These are phyloP conservation scores for Papio anubis DNA, from an alignment of 2,113 vertebrate species.

Conservation along the genomic window DNA sequence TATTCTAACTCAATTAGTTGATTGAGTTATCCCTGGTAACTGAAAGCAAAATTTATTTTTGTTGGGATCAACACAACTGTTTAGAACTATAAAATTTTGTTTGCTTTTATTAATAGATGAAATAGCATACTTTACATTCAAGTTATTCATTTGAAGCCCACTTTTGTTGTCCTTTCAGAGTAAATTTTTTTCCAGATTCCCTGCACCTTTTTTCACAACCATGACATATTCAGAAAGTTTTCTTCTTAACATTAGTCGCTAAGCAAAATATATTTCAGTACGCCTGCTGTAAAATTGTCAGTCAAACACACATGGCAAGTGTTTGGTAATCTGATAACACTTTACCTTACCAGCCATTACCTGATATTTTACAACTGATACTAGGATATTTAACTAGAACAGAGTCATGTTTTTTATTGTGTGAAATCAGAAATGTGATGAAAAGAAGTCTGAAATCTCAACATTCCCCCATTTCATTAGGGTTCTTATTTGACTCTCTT, in stretches of 20 bases:
- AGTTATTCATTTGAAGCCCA: neutral
- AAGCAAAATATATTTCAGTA: slow-evolving; percentile 38
- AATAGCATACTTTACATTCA: slow-evolving; percentile 23
- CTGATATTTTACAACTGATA: slow-evolving; percentile 13
- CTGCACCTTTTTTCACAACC: slow-evolving; percentile 66
- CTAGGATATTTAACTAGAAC: slow-evolving; percentile 27
- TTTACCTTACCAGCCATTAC: slow-evolving; percentile 47
- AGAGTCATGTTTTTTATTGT: slow-evolving; percentile 49
- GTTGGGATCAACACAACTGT: neutral
- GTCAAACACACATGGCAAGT: slow-evolving; percentile 42
- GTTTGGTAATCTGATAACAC: slow-evolving; percentile 56
- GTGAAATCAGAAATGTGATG: slow-evolving; percentile 51
- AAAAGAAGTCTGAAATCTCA: neutral
- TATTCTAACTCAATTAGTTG: neutral
- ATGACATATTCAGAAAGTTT: neutral
- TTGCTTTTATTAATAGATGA: slow-evolving; percentile 55
- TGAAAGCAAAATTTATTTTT: slow-evolving; percentile 60
- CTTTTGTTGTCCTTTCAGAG: slow-evolving; percentile 45
- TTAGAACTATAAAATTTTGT: slow-evolving; percentile 26
- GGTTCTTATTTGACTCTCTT: neutral
- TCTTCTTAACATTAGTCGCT: slow-evolving; percentile 50
- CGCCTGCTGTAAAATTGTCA: slow-evolving; percentile 27
- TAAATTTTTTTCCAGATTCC: slow-evolving; percentile 20
- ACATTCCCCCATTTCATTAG: neutral
- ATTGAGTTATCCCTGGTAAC: neutral